Conservation (phyloP, 2,113 vertebrate genomes). For the Carassius auratus region DNA sequence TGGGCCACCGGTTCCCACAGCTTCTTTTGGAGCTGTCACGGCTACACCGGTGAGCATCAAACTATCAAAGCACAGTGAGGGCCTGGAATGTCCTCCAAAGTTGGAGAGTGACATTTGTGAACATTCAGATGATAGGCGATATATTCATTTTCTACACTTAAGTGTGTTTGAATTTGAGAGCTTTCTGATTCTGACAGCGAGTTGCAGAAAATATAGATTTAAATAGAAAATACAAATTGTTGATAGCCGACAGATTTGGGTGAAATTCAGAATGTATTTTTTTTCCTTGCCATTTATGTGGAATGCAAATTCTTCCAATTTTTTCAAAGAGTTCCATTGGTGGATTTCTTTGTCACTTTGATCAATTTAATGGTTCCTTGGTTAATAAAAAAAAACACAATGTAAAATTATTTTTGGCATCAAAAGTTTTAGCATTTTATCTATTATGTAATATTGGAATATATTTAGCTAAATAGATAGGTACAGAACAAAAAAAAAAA, state of each 20-base stretch:
- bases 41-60: not conserved
- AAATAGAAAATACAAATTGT: not conserved
- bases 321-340: not conserved
- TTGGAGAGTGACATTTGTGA: not conserved
- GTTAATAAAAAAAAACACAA: too few relatives aligned
- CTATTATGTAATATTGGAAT: too few relatives aligned
- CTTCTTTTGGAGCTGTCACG: slow-evolving; percentile 29
- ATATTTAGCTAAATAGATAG: too few relatives aligned
- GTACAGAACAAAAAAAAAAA: too few relatives aligned
- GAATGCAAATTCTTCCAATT: too few relatives aligned
- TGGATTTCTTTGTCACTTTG: too few relatives aligned
- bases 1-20: slow-evolving; percentile 38
- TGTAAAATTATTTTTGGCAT: too few relatives aligned
- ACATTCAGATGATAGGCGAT: not conserved
- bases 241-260: not conserved
- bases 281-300: too few relatives aligned
- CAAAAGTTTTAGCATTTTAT: too few relatives aligned
- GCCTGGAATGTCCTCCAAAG: not conserved
- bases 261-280: too few relatives aligned
- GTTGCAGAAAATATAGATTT: not conserved
- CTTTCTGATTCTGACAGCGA: not conserved
- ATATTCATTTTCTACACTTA: not conserved
- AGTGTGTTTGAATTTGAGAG: not conserved
- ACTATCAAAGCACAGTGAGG: slow-evolving; percentile 1
- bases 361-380: too few relatives aligned